phyloP scores from a whole-genome alignment of 2,797 vertebrate species.

The Sebastes diploproa region DNA sequence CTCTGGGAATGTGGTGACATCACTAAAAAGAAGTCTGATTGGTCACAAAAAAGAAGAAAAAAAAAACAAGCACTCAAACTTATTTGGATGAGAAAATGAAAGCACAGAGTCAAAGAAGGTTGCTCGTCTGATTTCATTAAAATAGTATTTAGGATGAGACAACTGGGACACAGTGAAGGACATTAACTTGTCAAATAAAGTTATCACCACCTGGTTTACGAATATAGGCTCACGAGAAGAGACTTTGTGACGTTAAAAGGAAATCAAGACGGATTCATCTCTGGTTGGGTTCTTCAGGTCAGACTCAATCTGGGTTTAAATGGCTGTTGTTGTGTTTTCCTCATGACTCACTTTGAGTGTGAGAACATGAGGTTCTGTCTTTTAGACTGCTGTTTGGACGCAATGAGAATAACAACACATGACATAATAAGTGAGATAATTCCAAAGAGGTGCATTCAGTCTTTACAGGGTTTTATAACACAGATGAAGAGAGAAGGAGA shows the following conservation, averaged over 20 bases:
- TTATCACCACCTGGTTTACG: neutral
- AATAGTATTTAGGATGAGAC: neutral
- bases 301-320: neutral
- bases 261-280: neutral
- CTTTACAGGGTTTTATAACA: neutral
- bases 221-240: neutral
- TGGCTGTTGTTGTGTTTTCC: neutral
- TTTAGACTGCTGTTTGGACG: neutral
- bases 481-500: neutral
- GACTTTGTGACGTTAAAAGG: neutral
- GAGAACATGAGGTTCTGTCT: neutral
- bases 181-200: neutral
- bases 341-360: neutral
- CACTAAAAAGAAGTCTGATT: neutral
- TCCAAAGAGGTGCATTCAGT: neutral
- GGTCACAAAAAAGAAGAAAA: too few relatives aligned
- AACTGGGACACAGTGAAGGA: neutral
- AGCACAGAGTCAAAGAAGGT: neutral
- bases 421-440: conserved; percentile 4
- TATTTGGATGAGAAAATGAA: neutral
- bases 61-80: neutral
- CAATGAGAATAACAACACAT: neutral
- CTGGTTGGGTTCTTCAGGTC: neutral
- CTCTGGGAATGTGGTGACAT: neutral
- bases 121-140: neutral